Evolutionary conservation across 2,113 vertebrate species (phyloP).

Genomic region (Mesembrinibis cayennensis): DNA sequence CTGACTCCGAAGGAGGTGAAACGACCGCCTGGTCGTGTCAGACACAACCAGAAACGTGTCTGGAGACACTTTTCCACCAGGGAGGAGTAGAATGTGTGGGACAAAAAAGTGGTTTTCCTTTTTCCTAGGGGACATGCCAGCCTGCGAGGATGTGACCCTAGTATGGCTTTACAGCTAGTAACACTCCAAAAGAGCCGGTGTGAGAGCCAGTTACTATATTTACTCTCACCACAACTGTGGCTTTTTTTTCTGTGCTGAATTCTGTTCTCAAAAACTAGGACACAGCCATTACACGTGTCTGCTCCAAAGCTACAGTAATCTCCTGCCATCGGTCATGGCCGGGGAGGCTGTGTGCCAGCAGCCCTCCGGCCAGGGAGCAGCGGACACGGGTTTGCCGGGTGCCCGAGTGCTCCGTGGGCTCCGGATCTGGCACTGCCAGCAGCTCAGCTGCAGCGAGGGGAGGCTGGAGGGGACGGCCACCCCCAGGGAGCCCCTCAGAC

Average conservation of each 20-base stretch:
- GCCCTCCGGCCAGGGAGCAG: neutral
- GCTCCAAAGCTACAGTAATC: slow-evolving; percentile 39
- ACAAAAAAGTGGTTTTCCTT: neutral
- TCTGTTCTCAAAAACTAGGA: slow-evolving; percentile 45
- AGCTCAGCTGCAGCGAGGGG: rapidly evolving
- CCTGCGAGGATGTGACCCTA: neutral
- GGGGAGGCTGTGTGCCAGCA: rapidly evolving
- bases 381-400: rapidly evolving
- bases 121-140: neutral
- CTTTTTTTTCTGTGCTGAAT: neutral
- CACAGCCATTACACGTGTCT: slow-evolving; percentile 21
- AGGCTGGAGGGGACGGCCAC: neutral
- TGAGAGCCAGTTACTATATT: neutral
- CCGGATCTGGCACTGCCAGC: rapidly evolving
- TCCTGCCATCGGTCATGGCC: neutral
- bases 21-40: rapidly evolving
- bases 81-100: neutral
- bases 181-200: neutral
- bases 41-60: rapidly evolving
- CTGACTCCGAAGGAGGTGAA: rapidly evolving
- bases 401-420: neutral
- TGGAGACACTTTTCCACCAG: neutral
- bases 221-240: neutral
- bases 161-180: neutral
- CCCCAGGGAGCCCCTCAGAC: rapidly evolving